Evolutionary conservation across 2,888 invertebrate genomes (phyloP), one percentile per base, ranked within the genome.

Genomic region (Nymphalis c-album): DNA sequence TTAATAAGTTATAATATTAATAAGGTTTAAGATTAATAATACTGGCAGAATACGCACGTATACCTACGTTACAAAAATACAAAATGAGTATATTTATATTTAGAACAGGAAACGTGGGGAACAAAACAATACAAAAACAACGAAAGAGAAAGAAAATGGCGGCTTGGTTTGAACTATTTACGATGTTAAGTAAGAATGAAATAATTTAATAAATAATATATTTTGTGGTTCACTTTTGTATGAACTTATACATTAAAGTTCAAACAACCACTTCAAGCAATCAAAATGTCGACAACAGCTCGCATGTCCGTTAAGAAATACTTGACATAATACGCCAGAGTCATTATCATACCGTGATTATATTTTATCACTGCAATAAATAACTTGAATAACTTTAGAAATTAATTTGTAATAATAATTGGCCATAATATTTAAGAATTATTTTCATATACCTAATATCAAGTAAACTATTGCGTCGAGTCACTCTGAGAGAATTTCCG

Each of bases 321-420:
- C 63, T 60, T 55, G 67, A 60, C 47, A 68, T 63, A 63, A 63
- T 63, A 55, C 58, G 53, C 55, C 50, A 58, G 22, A 50, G 48
- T 58, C 57, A 64, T 64, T 64, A 64, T 64, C 58, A 45, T 60
- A 60, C 60, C 31, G 60, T 60, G 53, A 65, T 60, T 65, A 65
- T 53, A 65, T 60, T 65, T 60, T 53, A 64, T 60, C 35, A 65
- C 53, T 45, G 65, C 20, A 53, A 60, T 65, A 60, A 60, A 65
- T 65, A 20, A 26, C 53, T 53, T 7, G 53, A 47, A 60, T 65
- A 65, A 60, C 53, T 60, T 60, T 22, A 40, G 50, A 60, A 26
- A 60, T 13, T 59, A 51, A 64, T 58, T 60, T 48, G 57, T 10
- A 7, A 7, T 18, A n/a, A 2, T 7, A 5, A 48, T 48, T 48